Percentiles rank a stretch among this genome's conserved stretches.
These are phyloP conservation scores for Eumaeus atala DNA, from an alignment of 1,140 invertebrate genomes.

Conservation along the genomic window DNA sequence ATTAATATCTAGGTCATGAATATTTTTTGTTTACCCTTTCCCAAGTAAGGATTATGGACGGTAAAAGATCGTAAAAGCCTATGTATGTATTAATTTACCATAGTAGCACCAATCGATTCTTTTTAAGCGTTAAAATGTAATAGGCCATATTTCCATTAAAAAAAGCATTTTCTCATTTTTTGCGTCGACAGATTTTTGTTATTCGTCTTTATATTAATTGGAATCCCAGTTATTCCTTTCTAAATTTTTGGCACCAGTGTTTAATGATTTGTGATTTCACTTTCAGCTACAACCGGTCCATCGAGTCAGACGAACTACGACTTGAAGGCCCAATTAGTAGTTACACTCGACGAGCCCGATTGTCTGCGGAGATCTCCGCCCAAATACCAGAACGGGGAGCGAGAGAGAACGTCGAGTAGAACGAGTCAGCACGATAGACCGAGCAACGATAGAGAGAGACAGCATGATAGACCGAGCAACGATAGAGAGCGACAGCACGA, in stretches of 20 bases:
- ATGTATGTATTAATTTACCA: too few relatives aligned
- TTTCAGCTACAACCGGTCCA: slow-evolving; percentile 33
- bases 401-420: slow-evolving; percentile 28
- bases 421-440: slow-evolving; percentile 22
- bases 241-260: neutral
- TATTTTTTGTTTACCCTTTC: too few relatives aligned
- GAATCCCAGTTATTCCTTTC: too few relatives aligned
- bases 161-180: too few relatives aligned
- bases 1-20: too few relatives aligned
- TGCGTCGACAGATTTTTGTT: neutral
- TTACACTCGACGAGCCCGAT: slow-evolving; percentile 60
- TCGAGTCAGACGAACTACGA: slow-evolving; percentile 39
- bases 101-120: too few relatives aligned
- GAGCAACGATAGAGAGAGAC: too few relatives aligned
- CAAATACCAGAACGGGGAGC: slow-evolving; percentile 36
- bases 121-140: too few relatives aligned
- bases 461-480: slow-evolving; percentile 12
- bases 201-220: neutral
- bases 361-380: slow-evolving; percentile 33
- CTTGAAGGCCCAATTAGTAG: slow-evolving; percentile 56
- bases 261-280: slow-evolving; percentile 14
- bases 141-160: too few relatives aligned
- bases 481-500: slow-evolving; percentile 3
- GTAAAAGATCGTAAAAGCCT: too few relatives aligned
- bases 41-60: too few relatives aligned